phyloP scores from a whole-genome alignment of 2,113 vertebrate species.

The Oophaga pumilio region DNA sequence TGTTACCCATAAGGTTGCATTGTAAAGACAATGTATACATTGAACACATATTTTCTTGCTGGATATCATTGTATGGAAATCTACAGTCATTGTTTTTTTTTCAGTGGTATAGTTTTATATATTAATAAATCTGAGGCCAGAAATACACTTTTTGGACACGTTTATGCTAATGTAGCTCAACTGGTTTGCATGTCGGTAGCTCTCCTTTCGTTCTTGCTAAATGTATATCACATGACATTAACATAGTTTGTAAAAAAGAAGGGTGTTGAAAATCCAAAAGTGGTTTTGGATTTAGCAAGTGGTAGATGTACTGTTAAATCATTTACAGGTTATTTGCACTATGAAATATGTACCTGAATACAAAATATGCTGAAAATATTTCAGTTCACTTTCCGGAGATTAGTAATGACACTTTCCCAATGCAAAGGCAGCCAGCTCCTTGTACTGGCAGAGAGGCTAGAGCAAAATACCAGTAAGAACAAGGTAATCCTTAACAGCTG shows the following conservation, averaged over 20 bases:
- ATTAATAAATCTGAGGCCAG: no score
- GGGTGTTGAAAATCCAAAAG: neutral
- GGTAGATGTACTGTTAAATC: neutral
- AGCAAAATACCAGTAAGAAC: constrained; percentile 18
- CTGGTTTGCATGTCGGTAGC: no score
- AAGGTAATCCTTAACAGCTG: constrained; percentile 42
- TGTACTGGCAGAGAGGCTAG: neutral
- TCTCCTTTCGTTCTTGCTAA: no score
- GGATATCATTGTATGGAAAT: no score
- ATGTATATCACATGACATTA: no score
- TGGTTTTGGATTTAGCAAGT: neutral
- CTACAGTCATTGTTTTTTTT: no score
- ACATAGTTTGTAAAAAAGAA: neutral
- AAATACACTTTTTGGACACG: no score
- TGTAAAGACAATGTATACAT: no score
- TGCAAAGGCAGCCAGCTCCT: neutral
- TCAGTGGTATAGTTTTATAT: no score
- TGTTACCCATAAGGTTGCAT: no score
- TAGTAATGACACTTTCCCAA: neutral
- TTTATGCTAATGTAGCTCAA: no score
- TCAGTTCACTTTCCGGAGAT: neutral
- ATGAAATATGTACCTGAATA: neutral
- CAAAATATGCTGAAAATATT: neutral
- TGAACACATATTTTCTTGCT: no score
- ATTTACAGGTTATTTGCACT: neutral